Conservation (phyloP, 2,797 vertebrate genomes). For the Sebastes kiyomatsui region DNA sequence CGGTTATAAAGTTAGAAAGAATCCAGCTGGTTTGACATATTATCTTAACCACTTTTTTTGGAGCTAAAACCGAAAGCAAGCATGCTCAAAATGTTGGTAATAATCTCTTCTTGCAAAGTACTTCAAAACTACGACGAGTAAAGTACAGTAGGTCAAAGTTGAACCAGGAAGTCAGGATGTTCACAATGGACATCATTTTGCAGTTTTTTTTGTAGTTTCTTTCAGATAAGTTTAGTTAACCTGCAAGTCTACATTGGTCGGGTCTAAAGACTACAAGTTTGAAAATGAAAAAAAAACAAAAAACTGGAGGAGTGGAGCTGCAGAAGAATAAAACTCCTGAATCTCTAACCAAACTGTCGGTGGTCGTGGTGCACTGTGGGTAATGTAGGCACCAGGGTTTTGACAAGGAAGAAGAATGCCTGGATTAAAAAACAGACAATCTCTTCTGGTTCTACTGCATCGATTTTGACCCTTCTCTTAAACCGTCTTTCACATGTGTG, state of each 20-base stretch:
- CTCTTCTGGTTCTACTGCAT: too few relatives aligned
- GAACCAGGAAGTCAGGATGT: neutral
- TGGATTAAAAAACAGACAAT: neutral
- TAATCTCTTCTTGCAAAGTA: neutral
- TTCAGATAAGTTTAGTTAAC: neutral
- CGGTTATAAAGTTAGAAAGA: neutral
- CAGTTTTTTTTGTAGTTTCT: neutral
- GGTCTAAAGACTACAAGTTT: neutral
- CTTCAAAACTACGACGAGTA: neutral
- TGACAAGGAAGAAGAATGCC: neutral
- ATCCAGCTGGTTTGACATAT: neutral
- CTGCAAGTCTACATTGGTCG: neutral
- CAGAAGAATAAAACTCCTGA: neutral
- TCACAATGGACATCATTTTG: neutral
- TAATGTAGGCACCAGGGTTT: neutral
- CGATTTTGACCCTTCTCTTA: neutral
- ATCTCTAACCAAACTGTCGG: neutral
- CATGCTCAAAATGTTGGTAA: neutral
- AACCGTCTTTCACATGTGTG: neutral
- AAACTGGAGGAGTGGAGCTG: neutral
- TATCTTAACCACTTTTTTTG: neutral
- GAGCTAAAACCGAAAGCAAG: too few relatives aligned
- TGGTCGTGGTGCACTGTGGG: neutral
- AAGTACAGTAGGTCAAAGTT: neutral
- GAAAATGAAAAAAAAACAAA: neutral